phyloP scores from a whole-genome alignment of 2,888 invertebrate species.

The Cataglyphis rosenhaueri region DNA sequence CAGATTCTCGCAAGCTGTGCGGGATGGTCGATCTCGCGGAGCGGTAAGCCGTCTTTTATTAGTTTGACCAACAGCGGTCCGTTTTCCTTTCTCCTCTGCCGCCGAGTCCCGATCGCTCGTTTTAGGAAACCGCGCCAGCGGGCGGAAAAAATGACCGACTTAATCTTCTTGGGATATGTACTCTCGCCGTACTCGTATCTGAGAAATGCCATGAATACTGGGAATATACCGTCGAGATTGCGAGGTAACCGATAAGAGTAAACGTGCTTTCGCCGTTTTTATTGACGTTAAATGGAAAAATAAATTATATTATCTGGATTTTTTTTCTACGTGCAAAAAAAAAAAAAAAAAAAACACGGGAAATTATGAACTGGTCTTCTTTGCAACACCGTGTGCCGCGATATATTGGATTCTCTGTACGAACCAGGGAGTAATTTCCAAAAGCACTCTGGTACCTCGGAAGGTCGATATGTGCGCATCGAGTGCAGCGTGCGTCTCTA shows the following conservation, averaged over 20 bases:
- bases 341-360: background rate
- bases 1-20: slow-evolving; percentile 50
- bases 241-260: slow-evolving; percentile 10
- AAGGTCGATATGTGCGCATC: slow-evolving; percentile 18
- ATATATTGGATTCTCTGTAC: background rate
- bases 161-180: slow-evolving; percentile 36
- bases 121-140: slow-evolving; percentile 29
- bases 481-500: slow-evolving; percentile 37
- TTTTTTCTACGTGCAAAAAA: background rate
- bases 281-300: background rate
- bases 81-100: slow-evolving; percentile 21
- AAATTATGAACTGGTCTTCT: background rate
- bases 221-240: background rate
- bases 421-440: slow-evolving; percentile 24
- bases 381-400: background rate
- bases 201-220: background rate
- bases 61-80: slow-evolving; percentile 70
- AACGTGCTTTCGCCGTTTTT: slow-evolving; percentile 18
- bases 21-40: slow-evolving; percentile 36
- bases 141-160: slow-evolving; percentile 52
- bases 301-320: background rate
- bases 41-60: slow-evolving; percentile 70
- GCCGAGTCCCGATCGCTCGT: background rate
- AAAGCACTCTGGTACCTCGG: slow-evolving; percentile 34
- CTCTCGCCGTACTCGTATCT: background rate